Evolutionary conservation across 2,113 vertebrate species (phyloP).

Genomic region (Oreochromis niloticus): DNA sequence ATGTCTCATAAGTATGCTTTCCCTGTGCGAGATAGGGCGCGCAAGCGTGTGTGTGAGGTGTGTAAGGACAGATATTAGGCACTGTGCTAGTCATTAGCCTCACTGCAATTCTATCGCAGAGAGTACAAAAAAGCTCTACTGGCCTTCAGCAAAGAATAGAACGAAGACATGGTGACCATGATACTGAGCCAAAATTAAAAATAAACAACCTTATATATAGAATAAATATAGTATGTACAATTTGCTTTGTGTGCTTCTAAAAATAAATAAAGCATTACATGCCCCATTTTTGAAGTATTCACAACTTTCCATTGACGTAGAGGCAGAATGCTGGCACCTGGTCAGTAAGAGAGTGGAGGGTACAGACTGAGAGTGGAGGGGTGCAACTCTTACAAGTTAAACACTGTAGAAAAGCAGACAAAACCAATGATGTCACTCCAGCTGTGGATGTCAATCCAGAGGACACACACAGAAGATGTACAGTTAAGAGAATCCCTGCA

Average conservation of each 20-base stretch:
- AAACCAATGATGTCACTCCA: not conserved
- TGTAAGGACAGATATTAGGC: constrained; percentile 61
- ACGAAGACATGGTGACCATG: constrained; percentile 30
- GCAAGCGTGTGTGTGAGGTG: constrained; percentile 22
- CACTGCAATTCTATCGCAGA: not conserved
- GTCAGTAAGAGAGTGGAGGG: constrained; percentile 29
- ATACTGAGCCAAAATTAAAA: constrained; percentile 62
- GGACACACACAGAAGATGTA: not conserved
- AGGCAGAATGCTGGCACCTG: constrained; percentile 52
- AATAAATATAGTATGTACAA: constrained; percentile 83
- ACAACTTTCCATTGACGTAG: constrained; percentile 61
- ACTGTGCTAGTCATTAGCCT: constrained; percentile 54
- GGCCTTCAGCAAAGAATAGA: constrained; percentile 47
- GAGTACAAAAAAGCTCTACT: constrained; percentile 55
- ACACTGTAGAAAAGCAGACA: not conserved
- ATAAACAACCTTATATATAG: constrained; percentile 78
- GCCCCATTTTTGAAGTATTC: constrained; percentile 71
- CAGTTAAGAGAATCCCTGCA: constrained; percentile 4
- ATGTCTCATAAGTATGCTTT: constrained; percentile 10
- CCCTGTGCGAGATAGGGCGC: not conserved
- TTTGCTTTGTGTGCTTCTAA: constrained; percentile 76
- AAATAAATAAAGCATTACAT: constrained; percentile 78
- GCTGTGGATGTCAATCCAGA: not conserved
- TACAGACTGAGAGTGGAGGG: constrained; percentile 9
- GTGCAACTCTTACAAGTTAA: not conserved